Conservation (phyloP, 23 tunicate species). For the Halocynthia roretzi region DNA sequence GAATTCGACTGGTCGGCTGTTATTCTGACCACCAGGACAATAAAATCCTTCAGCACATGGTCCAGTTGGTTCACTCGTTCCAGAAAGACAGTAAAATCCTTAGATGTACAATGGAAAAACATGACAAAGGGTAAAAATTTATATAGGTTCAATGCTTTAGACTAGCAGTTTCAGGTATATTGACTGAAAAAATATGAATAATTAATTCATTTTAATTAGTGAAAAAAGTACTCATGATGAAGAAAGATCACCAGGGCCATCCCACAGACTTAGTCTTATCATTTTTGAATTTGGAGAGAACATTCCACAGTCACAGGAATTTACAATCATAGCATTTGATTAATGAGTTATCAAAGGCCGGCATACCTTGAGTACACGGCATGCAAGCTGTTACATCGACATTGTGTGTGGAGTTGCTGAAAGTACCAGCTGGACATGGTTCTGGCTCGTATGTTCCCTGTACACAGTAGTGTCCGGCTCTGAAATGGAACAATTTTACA, state of each 20-base stretch:
- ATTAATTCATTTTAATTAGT: not conserved
- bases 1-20: conserved; percentile 43
- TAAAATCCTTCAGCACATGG: conserved; percentile 52
- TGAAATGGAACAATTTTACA: conserved; percentile 4
- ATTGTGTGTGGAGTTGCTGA: conserved; percentile 43
- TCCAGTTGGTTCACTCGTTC: conserved; percentile 34
- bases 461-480: conserved; percentile 72
- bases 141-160: not conserved
- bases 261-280: no score
- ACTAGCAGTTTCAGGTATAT: not conserved
- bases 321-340: not conserved
- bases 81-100: conserved; percentile 83
- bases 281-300: no score
- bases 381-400: conserved; percentile 38
- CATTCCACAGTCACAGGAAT: no score
- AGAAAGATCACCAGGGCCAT: no score
- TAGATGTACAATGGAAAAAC: not conserved
- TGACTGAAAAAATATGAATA: no score
- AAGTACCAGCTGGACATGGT: conserved; percentile 82
- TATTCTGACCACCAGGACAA: conserved; percentile 82
- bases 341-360: no score
- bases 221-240: no score
- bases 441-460: conserved; percentile 24
- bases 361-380: conserved; percentile 82
- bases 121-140: not conserved